phyloP scores from a whole-genome alignment of 1,140 invertebrate species.

The Mercenaria mercenaria region DNA sequence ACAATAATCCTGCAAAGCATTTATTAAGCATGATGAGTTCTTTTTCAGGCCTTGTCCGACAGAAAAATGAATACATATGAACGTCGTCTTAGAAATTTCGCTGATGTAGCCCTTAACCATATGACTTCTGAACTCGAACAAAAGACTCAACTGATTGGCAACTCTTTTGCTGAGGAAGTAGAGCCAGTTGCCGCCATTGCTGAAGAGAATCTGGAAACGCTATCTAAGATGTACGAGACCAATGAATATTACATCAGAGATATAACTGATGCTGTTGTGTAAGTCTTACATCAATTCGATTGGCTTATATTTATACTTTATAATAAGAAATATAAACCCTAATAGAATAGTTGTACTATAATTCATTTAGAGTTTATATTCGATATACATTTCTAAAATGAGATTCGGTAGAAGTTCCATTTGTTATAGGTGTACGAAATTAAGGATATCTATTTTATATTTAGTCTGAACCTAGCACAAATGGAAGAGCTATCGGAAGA shows the following conservation, averaged over 20 bases:
- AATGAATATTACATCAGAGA: constrained; percentile 47
- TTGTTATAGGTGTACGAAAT: no score
- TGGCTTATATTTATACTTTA: no score
- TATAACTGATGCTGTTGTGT: constrained; percentile 19
- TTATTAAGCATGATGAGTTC: no score
- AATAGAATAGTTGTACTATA: no score
- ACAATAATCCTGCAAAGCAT: no score
- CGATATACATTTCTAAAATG: background rate
- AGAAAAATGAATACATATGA: background rate
- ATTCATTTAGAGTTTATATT: no score
- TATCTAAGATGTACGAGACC: constrained; percentile 41
- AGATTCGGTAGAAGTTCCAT: no score
- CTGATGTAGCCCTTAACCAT: background rate
- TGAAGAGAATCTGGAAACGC: background rate
- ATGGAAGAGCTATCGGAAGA: background rate
- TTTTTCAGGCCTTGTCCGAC: background rate
- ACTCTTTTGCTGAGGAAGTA: constrained; percentile 21
- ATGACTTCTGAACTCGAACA: background rate
- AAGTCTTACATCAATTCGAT: background rate
- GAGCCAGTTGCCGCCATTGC: background rate
- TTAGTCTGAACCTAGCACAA: background rate
- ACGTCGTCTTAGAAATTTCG: constrained; percentile 3
- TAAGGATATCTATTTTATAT: background rate
- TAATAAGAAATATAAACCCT: no score
- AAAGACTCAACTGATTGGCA: constrained; percentile 10